Evolutionary conservation across 2,797 vertebrate genomes (phyloP), one percentile per base, ranked within the genome.

Genomic region (Prunella strophiata): DNA sequence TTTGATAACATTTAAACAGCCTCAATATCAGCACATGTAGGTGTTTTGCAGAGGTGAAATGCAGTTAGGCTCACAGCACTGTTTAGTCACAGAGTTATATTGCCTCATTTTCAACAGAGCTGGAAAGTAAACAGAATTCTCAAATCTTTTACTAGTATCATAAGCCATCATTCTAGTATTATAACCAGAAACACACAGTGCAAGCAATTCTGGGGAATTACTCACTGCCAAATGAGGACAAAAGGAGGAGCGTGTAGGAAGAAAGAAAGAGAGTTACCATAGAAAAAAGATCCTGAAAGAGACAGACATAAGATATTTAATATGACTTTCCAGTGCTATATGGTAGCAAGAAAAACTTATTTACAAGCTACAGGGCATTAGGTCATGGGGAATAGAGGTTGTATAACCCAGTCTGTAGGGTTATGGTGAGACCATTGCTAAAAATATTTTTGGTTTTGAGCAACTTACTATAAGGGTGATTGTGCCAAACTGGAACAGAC

Each of bases 401-500:
- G 27, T 54, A 87, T 54, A 88, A 83, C 9, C 22, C 17, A 73
- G 16, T 51, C 57, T 70, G 23, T 47, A 57, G 42, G 20, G 43
- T 75, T 94, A 83, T 91, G 59, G 19, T 85, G 79, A 93, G 79
- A 84, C n/a, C 29, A 68, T 80, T 32, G 23, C 68, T 88, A 48
- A 72, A 96, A 80, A 65, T 51, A 63, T 3, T 26, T 55, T 42
- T 3, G 3, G 11, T 79, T 94, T 93, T 72, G 66, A 87, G 63
- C 48, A 83, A 72, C 68, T 81, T 65, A 40, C 36, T 84, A 16
- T 59, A 40, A 73, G 19, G 21, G 15, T 82, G 55, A 78, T 91
- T 58, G 30, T 78, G 70, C 85, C 76, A 89, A 93, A 72, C n/a
- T 88, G 85, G 85, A 93, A 68, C 20, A n/a, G 63, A 78, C 36